Base-by-base conservation (phyloP, 2,888 invertebrate species). In the Sialis lutaria region DNA sequence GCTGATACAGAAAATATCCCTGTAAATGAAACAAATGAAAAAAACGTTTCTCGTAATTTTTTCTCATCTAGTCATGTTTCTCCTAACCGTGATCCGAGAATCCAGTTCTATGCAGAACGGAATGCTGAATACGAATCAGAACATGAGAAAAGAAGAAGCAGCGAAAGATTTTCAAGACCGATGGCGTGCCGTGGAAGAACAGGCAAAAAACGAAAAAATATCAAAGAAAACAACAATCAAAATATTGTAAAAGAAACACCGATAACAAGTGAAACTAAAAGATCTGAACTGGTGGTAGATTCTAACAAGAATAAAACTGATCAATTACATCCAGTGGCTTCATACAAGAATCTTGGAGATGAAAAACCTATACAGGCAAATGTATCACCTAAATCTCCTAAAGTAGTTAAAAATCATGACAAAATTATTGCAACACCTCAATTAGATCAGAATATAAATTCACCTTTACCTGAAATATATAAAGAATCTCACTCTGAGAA, bases 141-240 rank as follows among this genome's bases (percentile, higher is more conserved):
- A 55, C 73, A 77, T 48, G 79, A 80, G 55, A 67, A 71, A 46
- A 63, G 79, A 8, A 67, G 79, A 52, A 75, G 72, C 53, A 74
- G 72, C 55, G 79, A 80, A 58, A 66, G 79, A 45, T 75, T 81
- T 60, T 70, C 79, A 53, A 68, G 76, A 51, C 71, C 76, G 4
- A 64, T 77, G 9, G 70, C 71, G 9, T 70, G 74, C 4, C 70
- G 74, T 42, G 74, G 72, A 13, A 70, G 75, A 47, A 58, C 63
- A 5, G 58, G 58, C 44, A 65, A 64, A 49, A 65, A 64, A 50
- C 56, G 53, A 33, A 43, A 32, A 49, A 52, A 40, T 48, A 52
- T 42, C 44, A 53, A 45, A 41, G 45, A 53, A 52, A 40, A 45
- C 46, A 10, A 42, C 44, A 32, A 44, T 42, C 42, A 49, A 47